Evolutionary conservation across 2,113 vertebrate species (phyloP).

Genomic region (Helogale parvula): DNA sequence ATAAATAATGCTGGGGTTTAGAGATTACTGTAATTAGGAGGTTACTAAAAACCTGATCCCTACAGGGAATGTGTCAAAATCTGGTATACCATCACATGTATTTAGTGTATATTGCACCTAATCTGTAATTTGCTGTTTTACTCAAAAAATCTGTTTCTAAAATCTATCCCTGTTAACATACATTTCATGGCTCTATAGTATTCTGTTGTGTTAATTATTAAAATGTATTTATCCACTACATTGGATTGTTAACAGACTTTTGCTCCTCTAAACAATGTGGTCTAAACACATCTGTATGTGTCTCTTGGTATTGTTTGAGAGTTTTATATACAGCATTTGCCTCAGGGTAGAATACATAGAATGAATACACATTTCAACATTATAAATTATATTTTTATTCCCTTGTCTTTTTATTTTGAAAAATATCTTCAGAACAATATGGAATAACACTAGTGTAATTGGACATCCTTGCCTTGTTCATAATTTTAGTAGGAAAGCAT

Average conservation of each 20-base stretch:
- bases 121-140: not conserved
- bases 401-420: not conserved
- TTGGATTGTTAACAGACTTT: not conserved
- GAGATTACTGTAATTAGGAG: not conserved
- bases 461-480: not conserved
- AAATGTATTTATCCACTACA: not conserved
- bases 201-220: not conserved
- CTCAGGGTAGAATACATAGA: not conserved
- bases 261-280: not conserved
- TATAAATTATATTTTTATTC: not conserved
- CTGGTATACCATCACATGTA: not conserved
- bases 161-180: not conserved
- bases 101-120: not conserved
- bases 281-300: not conserved
- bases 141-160: not conserved
- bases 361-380: not conserved
- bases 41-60: not conserved
- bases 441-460: not conserved
- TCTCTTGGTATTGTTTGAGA: not conserved
- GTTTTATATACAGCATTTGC: not conserved
- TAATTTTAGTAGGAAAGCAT: not conserved
- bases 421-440: not conserved
- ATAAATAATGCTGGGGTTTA: not conserved
- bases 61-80: not conserved
- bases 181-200: not conserved